These are phyloP conservation scores for Phyllostomus hastatus DNA, from an alignment of 2,113 vertebrate genomes.

Conservation along the genomic window DNA sequence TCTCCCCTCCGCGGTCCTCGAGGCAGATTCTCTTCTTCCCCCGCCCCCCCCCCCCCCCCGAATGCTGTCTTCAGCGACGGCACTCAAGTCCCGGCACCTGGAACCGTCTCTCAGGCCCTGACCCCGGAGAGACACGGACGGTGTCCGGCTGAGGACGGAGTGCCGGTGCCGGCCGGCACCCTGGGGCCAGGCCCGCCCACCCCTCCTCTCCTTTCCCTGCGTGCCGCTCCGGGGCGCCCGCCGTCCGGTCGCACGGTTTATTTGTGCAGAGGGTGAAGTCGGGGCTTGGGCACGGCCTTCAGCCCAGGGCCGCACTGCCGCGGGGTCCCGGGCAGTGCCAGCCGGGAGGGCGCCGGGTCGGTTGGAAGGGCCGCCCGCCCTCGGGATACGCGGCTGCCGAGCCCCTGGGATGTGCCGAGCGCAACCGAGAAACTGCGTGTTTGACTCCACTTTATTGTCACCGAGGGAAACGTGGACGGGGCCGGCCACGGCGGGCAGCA, in stretches of 20 bases:
- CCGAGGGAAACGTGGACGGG: neutral
- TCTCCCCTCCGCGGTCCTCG: neutral
- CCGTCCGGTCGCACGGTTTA: neutral
- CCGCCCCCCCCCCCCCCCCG: neutral
- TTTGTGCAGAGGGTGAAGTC: neutral
- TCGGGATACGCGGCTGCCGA: fast-evolving
- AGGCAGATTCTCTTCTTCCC: neutral
- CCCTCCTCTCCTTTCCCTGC: fast-evolving
- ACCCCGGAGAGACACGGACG: fast-evolving
- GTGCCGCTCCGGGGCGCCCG: neutral
- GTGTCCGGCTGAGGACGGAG: neutral
- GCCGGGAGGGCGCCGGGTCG: neutral
- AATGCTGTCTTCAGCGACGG: fast-evolving
- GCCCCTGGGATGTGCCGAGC: neutral
- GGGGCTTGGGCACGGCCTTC: neutral
- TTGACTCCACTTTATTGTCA: neutral
- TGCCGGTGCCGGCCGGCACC: fast-evolving
- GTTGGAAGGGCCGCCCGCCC: neutral
- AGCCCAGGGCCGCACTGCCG: neutral
- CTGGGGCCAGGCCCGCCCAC: fast-evolving
- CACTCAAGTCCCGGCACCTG: neutral
- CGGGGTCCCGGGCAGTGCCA: neutral
- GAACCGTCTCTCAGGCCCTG: fast-evolving
- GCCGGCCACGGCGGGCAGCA: neutral
- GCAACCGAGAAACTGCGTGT: neutral